phyloP scores from a whole-genome alignment of 2,113 vertebrate genomes.

The Enhydra lutris region DNA sequence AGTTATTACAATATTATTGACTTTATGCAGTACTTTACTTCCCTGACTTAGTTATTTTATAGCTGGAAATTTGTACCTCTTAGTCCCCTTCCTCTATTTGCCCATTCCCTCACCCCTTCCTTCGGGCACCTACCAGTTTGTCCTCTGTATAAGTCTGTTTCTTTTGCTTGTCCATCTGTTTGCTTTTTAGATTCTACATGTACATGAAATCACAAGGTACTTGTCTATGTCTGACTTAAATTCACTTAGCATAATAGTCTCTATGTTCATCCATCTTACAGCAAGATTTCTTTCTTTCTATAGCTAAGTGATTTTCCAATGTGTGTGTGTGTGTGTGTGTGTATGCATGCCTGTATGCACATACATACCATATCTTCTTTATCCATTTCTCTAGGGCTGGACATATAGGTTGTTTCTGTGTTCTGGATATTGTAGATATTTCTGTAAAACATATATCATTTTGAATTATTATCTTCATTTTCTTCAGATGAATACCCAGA shows the following conservation, averaged over 20 bases:
- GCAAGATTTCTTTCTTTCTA: neutral
- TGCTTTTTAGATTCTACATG: neutral
- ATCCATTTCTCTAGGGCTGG: neutral
- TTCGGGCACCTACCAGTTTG: neutral
- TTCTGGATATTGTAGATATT: neutral
- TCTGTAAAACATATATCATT: neutral
- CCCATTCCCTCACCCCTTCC: neutral
- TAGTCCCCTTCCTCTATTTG: neutral
- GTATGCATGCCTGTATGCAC: neutral
- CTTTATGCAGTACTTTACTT: neutral
- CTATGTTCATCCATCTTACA: neutral
- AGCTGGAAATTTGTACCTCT: neutral
- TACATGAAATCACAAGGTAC: neutral
- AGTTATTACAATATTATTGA: neutral
- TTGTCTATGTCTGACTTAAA: neutral
- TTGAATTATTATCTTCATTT: neutral
- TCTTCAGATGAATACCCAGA: neutral
- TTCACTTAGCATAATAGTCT: neutral
- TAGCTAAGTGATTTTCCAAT: neutral
- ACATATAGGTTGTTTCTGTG: neutral
- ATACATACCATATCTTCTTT: neutral
- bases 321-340: neutral
- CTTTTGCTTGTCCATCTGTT: neutral
- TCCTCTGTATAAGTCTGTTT: neutral
- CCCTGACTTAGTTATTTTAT: neutral